Conservation (phyloP, 2,113 vertebrate genomes). For the rat (Rattus norvegicus) region DNA sequence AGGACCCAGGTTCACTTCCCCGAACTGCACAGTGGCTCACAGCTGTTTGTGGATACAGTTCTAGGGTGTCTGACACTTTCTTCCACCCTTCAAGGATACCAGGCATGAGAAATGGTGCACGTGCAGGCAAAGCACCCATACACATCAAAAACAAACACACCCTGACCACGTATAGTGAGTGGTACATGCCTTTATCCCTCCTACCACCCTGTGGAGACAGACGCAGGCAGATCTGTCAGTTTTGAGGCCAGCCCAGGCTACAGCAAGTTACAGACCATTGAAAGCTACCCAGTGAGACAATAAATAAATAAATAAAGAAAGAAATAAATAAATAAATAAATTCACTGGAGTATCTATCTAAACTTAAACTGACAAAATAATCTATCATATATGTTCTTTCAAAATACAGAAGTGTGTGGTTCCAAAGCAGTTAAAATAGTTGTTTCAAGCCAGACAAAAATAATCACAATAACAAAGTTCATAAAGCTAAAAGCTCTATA, state of each 20-base stretch:
- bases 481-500: not conserved
- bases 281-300: not conserved
- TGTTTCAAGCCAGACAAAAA: conserved; percentile 11
- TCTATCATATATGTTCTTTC: not conserved
- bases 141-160: not conserved
- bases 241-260: not conserved
- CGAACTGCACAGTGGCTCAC: not conserved
- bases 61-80: not conserved
- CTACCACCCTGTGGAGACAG: not conserved
- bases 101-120: not conserved
- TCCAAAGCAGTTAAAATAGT: not conserved
- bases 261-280: not conserved
- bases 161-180: not conserved
- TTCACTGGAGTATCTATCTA: conserved; percentile 17
- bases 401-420: conserved; percentile 7
- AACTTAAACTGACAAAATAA: conserved; percentile 37
- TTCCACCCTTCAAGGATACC: not conserved
- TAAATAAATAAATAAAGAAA: not conserved
- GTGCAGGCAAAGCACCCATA: not conserved
- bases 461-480: not conserved
- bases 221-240: not conserved
- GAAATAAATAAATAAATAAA: not conserved
- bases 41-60: not conserved
- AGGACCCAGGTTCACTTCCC: not conserved
- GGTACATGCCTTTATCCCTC: not conserved